These are phyloP conservation scores for Ctenosaura bakeri DNA, from an alignment of 2,797 vertebrate genomes.

Conservation along the genomic window DNA sequence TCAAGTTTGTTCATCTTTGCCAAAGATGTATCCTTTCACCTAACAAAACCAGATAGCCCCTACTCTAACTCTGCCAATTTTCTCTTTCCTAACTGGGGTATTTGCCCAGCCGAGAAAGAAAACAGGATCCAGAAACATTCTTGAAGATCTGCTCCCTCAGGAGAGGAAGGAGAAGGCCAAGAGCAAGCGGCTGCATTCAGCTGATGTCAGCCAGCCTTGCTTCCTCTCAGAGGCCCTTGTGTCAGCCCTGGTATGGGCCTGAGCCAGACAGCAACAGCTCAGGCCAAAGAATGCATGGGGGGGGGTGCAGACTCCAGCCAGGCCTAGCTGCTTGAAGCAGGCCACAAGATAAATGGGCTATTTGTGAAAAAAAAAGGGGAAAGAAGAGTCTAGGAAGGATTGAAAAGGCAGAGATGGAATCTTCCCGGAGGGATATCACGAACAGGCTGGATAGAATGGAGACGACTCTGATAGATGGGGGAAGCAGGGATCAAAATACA, in stretches of 20 bases:
- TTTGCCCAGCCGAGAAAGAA: not conserved
- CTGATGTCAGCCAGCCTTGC: slow-evolving; percentile 36
- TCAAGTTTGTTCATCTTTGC: not conserved
- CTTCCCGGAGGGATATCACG: not conserved
- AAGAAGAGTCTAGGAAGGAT: slow-evolving; percentile 16
- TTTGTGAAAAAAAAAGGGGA: slow-evolving; percentile 28
- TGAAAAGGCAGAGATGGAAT: slow-evolving; percentile 31
- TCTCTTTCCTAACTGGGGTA: not conserved
- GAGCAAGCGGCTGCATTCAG: not conserved
- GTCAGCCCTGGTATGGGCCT: slow-evolving; percentile 47
- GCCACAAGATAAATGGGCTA: slow-evolving; percentile 26
- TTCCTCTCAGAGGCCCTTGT: slow-evolving; percentile 47
- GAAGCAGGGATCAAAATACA: not conserved
- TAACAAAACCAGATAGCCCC: not conserved
- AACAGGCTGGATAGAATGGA: not conserved
- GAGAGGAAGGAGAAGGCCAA: slow-evolving; percentile 9
- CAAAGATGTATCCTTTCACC: not conserved
- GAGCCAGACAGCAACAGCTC: slow-evolving; percentile 17
- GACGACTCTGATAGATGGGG: not conserved
- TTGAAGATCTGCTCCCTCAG: not conserved
- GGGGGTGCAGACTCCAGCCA: not conserved
- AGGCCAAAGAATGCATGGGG: slow-evolving; percentile 47
- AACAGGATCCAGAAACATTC: not conserved
- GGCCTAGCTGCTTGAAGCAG: not conserved
- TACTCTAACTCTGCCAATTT: not conserved